These are phyloP conservation scores for Nyctereutes procyonoides DNA, from an alignment of 2,113 vertebrate species.

Conservation along the genomic window DNA sequence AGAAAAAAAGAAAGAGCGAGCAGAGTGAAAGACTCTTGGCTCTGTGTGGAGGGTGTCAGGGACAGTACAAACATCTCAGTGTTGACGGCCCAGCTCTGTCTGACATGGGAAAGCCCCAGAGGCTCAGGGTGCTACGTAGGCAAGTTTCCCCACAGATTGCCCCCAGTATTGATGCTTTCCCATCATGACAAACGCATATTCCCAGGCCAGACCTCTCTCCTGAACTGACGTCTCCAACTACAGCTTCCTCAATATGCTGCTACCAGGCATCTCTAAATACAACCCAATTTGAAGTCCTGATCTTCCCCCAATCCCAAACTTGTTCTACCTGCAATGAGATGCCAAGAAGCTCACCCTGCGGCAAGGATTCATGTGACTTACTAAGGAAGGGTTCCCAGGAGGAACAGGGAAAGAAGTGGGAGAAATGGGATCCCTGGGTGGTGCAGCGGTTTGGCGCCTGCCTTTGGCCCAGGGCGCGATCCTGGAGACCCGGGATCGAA, in stretches of 20 bases:
- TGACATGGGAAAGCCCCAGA: not conserved
- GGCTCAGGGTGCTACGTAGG: not conserved
- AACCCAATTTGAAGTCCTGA: not conserved
- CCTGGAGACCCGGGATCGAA: too few species aligned
- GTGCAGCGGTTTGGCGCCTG: too few species aligned
- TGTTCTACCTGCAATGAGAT: not conserved
- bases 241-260: not conserved
- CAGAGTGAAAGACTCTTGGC: not conserved
- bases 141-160: not conserved
- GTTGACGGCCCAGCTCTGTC: not conserved
- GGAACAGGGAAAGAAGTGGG: not conserved
- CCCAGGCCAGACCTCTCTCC: not conserved
- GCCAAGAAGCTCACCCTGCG: not conserved
- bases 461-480: too few species aligned
- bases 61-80: not conserved
- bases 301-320: not conserved
- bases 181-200: not conserved
- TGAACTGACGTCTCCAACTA: not conserved
- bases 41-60: not conserved
- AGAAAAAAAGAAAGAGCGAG: too few species aligned
- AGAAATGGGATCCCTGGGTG: too few species aligned
- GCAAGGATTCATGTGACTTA: not conserved
- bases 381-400: not conserved
- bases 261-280: not conserved
- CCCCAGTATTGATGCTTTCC: not conserved